These are phyloP conservation scores for Sinella curviseta DNA, from an alignment of 1,140 invertebrate genomes.

Conservation along the genomic window DNA sequence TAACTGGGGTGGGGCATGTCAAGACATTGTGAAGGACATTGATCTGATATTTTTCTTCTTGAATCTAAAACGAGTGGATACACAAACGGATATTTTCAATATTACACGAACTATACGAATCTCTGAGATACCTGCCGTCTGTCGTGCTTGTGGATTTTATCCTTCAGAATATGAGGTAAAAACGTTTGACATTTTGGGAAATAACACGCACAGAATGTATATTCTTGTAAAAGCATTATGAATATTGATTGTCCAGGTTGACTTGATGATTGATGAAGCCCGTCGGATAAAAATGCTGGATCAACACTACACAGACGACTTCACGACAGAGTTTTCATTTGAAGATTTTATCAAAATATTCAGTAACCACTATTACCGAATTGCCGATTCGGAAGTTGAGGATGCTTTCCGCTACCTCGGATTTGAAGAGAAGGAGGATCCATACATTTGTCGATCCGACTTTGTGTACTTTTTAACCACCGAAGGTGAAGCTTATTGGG, in stretches of 20 bases:
- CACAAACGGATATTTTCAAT: slow-evolving; percentile 61
- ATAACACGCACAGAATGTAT: neutral
- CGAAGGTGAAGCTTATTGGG: neutral
- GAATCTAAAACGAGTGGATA: slow-evolving; percentile 68
- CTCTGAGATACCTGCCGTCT: slow-evolving; percentile 68
- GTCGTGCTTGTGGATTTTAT: slow-evolving; percentile 72
- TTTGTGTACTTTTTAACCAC: slow-evolving; percentile 46
- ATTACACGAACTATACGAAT: slow-evolving; percentile 63
- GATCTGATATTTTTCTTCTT: slow-evolving; percentile 64
- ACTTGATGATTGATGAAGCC: slow-evolving; percentile 68
- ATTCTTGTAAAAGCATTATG: slow-evolving; percentile 30
- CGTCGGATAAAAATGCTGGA: slow-evolving; percentile 40
- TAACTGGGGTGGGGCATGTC: slow-evolving; percentile 53
- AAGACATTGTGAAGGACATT: slow-evolving; percentile 24
- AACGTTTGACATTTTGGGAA: neutral
- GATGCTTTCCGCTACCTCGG: slow-evolving; percentile 34
- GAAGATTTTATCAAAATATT: slow-evolving; percentile 71
- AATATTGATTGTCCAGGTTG: too few relatives aligned
- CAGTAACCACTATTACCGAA: slow-evolving; percentile 66
- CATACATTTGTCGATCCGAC: slow-evolving; percentile 34
- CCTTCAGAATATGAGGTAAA: slow-evolving; percentile 70
- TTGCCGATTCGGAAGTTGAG: slow-evolving; percentile 52
- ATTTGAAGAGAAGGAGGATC: slow-evolving; percentile 45
- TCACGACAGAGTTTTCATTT: slow-evolving; percentile 61
- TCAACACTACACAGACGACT: slow-evolving; percentile 15